Conservation (phyloP, 2,113 vertebrate species). For the Carlito syrichta region DNA sequence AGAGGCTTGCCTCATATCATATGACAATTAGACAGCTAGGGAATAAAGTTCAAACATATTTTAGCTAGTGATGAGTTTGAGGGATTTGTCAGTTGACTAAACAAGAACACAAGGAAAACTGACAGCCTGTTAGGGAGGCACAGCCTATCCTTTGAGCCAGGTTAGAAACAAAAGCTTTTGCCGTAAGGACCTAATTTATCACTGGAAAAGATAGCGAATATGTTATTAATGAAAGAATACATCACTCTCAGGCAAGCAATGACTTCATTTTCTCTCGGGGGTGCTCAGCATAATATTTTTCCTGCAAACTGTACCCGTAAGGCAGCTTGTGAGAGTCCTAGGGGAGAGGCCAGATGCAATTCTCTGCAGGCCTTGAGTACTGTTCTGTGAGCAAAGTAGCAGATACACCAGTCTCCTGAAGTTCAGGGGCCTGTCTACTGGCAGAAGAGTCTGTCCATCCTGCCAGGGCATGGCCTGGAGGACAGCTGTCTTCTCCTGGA, state of each 20-base stretch:
- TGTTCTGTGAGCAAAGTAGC: background rate
- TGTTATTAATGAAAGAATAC: slow-evolving; percentile 64
- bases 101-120: background rate
- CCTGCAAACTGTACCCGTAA: background rate
- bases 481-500: background rate
- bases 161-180: slow-evolving; percentile 40
- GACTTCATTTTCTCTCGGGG: slow-evolving; percentile 64
- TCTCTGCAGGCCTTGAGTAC: background rate
- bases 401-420: background rate
- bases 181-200: slow-evolving; percentile 44
- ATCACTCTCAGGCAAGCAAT: slow-evolving; percentile 53
- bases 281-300: slow-evolving; percentile 26
- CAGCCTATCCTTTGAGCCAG: background rate
- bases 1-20: background rate
- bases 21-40: background rate
- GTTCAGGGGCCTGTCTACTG: background rate
- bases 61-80: background rate
- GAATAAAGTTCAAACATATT: slow-evolving; percentile 19
- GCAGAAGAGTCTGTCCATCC: background rate
- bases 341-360: background rate
- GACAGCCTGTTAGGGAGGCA: background rate
- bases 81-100: background rate
- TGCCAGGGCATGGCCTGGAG: background rate
- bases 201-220: slow-evolving; percentile 58
- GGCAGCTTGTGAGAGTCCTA: background rate